phyloP scores from a whole-genome alignment of 2,113 vertebrate genomes.

The Microtus ochrogaster region DNA sequence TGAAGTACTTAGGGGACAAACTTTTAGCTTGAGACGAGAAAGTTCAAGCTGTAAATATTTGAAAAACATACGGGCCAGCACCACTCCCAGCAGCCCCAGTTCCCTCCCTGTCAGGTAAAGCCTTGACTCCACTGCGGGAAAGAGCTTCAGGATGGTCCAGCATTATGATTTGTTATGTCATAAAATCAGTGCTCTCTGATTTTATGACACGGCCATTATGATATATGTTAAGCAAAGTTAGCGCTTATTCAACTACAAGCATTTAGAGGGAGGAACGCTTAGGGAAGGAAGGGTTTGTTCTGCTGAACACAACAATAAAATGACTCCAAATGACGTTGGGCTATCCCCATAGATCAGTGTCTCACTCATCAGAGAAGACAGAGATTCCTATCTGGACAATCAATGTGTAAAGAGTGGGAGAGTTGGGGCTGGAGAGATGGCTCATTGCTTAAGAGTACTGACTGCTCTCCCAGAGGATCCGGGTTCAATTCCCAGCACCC shows the following conservation, averaged over 20 bases:
- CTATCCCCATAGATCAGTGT: background rate
- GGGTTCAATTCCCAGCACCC: too few relatives aligned
- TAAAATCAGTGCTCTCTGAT: background rate
- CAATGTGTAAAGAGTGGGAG: background rate
- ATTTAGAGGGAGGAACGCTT: background rate
- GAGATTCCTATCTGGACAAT: background rate
- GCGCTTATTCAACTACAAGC: background rate
- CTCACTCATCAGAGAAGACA: background rate
- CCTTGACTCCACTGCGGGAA: background rate
- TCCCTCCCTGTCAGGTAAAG: background rate
- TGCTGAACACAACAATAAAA: background rate
- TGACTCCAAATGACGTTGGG: background rate
- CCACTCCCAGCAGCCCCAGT: background rate
- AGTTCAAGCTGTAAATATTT: background rate
- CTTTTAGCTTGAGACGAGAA: background rate
- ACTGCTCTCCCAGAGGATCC: too few relatives aligned
- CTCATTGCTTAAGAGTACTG: too few relatives aligned
- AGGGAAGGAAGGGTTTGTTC: background rate
- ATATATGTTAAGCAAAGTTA: background rate
- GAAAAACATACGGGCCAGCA: background rate
- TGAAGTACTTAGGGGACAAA: constrained; percentile 32
- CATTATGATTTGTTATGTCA: too few relatives aligned
- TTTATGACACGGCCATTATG: background rate
- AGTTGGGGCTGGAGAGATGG: too few relatives aligned
- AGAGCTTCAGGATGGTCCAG: background rate